phyloP scores from a whole-genome alignment of 2,888 invertebrate genomes.

The Metopia argyrocephala region DNA sequence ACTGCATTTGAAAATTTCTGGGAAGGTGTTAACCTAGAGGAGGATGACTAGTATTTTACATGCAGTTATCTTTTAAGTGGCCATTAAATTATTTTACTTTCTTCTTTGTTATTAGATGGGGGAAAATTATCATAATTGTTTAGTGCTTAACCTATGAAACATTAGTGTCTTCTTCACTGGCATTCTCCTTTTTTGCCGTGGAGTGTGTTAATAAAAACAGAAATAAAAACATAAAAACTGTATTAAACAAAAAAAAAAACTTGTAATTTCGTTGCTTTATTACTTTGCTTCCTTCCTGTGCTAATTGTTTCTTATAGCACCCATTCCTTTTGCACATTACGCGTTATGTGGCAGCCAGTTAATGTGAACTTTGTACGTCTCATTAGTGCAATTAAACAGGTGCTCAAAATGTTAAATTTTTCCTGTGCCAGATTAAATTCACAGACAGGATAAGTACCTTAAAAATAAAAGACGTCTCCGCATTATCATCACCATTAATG shows the following conservation, averaged over 20 bases:
- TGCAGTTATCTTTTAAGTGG: background rate
- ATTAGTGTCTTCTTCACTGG: constrained; percentile 2
- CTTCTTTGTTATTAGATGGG: background rate
- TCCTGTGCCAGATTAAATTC: constrained; percentile 72
- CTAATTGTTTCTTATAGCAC: constrained; percentile 45
- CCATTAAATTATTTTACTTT: constrained; percentile 51
- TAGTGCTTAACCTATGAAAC: constrained; percentile 6
- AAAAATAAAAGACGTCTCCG: constrained; percentile 21
- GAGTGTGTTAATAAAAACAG: constrained; percentile 54
- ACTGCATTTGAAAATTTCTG: constrained; percentile 70
- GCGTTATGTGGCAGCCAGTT: background rate
- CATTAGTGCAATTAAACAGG: constrained; percentile 77
- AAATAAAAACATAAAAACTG: constrained; percentile 56
- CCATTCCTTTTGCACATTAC: background rate
- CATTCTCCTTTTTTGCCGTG: background rate
- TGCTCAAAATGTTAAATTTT: constrained; percentile 72
- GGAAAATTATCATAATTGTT: constrained; percentile 48
- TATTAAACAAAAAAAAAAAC: background rate
- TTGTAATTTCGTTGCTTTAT: background rate
- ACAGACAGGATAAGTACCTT: constrained; percentile 35
- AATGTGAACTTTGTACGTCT: constrained; percentile 40
- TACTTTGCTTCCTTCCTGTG: background rate
- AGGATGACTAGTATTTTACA: background rate
- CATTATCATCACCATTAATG: constrained; percentile 16
- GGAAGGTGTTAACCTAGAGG: constrained; percentile 20